Evolutionary conservation across 1,140 invertebrate species (phyloP), one percentile per base, ranked within the genome.

Genomic region (Luehdorfia chinensis): DNA sequence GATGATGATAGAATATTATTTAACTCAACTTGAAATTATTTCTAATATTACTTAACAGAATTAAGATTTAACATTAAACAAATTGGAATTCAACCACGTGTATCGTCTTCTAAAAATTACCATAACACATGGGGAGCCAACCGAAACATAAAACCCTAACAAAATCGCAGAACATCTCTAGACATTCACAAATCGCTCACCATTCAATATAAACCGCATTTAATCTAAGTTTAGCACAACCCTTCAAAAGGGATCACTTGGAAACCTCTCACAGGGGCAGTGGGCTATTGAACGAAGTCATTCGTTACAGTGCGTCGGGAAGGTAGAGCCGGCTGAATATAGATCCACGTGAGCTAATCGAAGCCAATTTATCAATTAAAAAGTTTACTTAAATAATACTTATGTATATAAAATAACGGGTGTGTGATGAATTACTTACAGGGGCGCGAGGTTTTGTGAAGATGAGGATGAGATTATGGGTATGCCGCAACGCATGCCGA

Each of bases 231-330:
- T 71, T 61, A 69, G 54, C 56, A 71, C 72, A 77, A 76, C 76
- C 80, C 77, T 84, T 81, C 65, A 72, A 56, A 50, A 67, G 63
- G 63, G 64, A 64, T 74, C 62, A 65, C 63, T 73, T 65, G 59
- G 60, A 67, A 75, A 66, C 59, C 65, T 75, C 75, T 81, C 66
- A 86, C 72, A 86, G 83, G 83, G 81, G 81, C 81, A 85, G 74
- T 85, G 81, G 81, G 83, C 79, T 86, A 86, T 84, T 77, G 81
- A 80, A 80, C 75, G 75, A 69, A 75, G 69, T 75, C 73, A 78
- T 84, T 80, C 78, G 75, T 80, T 75, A 60, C 62, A 55, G 61
- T 75, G 74, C 73, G 73, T 71, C 63, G 66, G 55, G 69, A 67
- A 69, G 61, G 58, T 59, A 59, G 37, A 66, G 49, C 61, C 55